Conservation (phyloP, 2,888 invertebrate genomes). For the Limnephilus lunatus region DNA sequence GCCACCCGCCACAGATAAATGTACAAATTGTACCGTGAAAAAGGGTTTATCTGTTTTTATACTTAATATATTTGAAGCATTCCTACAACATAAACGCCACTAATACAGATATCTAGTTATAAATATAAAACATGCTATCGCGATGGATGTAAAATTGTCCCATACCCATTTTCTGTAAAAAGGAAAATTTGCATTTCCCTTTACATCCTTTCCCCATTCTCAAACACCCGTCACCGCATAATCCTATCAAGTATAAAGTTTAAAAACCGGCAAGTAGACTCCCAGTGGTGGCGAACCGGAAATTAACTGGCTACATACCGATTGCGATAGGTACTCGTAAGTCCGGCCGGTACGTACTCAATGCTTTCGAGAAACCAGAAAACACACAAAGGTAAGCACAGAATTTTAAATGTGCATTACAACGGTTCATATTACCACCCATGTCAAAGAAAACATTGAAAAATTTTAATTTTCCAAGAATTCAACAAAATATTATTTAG, state of each 20-base stretch:
- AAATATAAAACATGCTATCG: not conserved
- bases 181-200: not conserved
- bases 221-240: slow-evolving; percentile 14
- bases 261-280: slow-evolving; percentile 40
- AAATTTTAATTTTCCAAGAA: too few relatives aligned
- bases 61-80: too few relatives aligned
- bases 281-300: slow-evolving; percentile 49
- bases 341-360: too few relatives aligned
- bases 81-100: too few relatives aligned
- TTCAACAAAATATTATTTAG: too few relatives aligned
- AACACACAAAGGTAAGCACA: not conserved
- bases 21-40: too few relatives aligned
- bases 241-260: slow-evolving; percentile 17
- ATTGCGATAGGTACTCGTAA: not conserved
- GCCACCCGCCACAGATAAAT: too few relatives aligned
- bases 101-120: too few relatives aligned
- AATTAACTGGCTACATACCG: slow-evolving; percentile 43
- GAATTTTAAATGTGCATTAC: not conserved
- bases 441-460: too few relatives aligned
- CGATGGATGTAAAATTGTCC: not conserved
- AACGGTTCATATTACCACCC: too few relatives aligned
- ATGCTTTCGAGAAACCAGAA: not conserved
- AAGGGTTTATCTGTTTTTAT: too few relatives aligned
- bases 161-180: not conserved
- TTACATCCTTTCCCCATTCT: not conserved